These are phyloP conservation scores for Volucella inflata DNA, from an alignment of 2,888 invertebrate genomes.

Conservation along the genomic window DNA sequence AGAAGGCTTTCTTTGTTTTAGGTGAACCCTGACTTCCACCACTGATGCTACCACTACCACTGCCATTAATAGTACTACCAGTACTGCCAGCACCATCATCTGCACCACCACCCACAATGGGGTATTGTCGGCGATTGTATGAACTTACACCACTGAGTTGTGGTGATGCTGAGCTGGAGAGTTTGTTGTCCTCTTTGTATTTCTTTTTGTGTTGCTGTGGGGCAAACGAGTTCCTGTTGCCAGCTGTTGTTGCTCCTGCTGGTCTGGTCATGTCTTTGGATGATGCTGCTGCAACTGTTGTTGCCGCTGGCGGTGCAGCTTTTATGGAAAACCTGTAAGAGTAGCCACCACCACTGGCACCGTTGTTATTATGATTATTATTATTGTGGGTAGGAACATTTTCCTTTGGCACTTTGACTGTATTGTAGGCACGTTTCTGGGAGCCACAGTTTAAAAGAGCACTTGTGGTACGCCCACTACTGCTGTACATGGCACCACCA, in stretches of 20 bases:
- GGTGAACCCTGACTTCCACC: slow-evolving; percentile 82
- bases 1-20: slow-evolving; percentile 81
- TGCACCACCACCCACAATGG: slow-evolving; percentile 46
- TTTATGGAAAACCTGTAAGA: slow-evolving; percentile 65
- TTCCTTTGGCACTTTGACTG: slow-evolving; percentile 81
- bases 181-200: slow-evolving; percentile 79
- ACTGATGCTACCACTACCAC: slow-evolving; percentile 79
- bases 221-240: slow-evolving; percentile 66
- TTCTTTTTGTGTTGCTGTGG: slow-evolving; percentile 78
- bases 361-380: slow-evolving; percentile 48
- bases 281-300: too few relatives aligned
- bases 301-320: slow-evolving; percentile 55
- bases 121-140: slow-evolving; percentile 64
- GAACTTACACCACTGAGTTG: slow-evolving; percentile 73
- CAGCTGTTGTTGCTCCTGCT: slow-evolving; percentile 78
- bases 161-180: slow-evolving; percentile 78
- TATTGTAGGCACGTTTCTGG: slow-evolving; percentile 82
- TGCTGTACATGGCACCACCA: slow-evolving; percentile 73
- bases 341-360: slow-evolving; percentile 54
- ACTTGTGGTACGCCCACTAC: slow-evolving; percentile 54
- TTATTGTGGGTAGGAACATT: slow-evolving; percentile 78
- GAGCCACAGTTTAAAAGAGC: slow-evolving; percentile 74
- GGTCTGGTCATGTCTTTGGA: slow-evolving; percentile 77
- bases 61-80: slow-evolving; percentile 77
- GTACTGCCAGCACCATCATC: slow-evolving; percentile 70